Base-by-base conservation (phyloP, 2,113 vertebrate genomes). In the Natator depressus region DNA sequence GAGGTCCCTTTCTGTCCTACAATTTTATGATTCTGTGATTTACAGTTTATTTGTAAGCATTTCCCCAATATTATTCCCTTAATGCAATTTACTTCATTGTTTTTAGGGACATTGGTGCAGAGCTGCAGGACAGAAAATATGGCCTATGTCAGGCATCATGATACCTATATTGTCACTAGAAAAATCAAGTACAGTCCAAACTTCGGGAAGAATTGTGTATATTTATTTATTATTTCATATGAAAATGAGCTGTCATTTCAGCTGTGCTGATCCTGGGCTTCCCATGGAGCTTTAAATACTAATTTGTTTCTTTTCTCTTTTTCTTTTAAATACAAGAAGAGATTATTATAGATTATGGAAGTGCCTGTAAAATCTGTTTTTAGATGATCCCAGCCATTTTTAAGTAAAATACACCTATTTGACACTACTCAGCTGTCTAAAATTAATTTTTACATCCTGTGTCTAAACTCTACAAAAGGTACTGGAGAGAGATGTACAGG, bases 101-200 rank as follows among this genome's bases (percentile, higher is more conserved):
- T 75, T 75, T 3, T 35, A 11, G 13, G 82, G 49, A 8, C 4
- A 3, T 22, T 72, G 84, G n/a, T 0, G 0, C 0, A 0, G 10
- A 24, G 16, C 46, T 1, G 0, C 17, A 47, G 53, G 82, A 88
- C 27, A 84, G 25, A 79, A 55, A 88, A 29, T 0, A 0, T 55
- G 62, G 69, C 69, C 69, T 75, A 12, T 42, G 69, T 11, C 69
- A 42, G n/a, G 27, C 53, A 46, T 78, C 1, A 51, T 42, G 83
- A 29, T 42, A 42, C 46, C 29, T 1, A 0, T 72, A 78, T 51
- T 49, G 1, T 24, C 84, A 20, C 75, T 82, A 49, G 80, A 84
- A 87, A 92, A 94, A 82, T 5, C 84, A 82, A 89, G 84, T 19
- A n/a, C 38, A 0, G 0, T 24, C 42, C 29, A 83, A 38, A 3